Percentiles rank a stretch among this genome's conserved stretches.
Conservation (phyloP, 2,113 vertebrate species). For the Protomyctophum bolini region DNA sequence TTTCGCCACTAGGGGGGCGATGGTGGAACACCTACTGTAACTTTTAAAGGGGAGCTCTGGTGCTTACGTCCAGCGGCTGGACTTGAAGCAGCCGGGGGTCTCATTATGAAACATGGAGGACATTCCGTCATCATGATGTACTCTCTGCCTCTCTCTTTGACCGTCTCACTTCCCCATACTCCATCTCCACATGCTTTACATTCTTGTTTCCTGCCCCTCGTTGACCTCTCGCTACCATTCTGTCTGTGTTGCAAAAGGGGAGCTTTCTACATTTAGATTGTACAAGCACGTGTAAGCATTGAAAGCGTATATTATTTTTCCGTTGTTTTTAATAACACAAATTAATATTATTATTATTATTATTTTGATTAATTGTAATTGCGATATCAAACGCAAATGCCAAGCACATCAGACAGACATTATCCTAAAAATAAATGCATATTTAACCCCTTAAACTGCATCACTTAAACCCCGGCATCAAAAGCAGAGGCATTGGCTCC, state of each 20-base stretch:
- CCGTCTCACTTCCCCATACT: constrained; percentile 30
- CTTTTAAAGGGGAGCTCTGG: constrained; percentile 43
- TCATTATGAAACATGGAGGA: constrained; percentile 71
- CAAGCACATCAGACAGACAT: too few relatives aligned
- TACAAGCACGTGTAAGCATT: not conserved
- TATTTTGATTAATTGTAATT: not conserved
- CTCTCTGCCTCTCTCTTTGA: constrained; percentile 25
- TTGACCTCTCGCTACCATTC: too few relatives aligned
- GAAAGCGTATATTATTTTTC: too few relatives aligned
- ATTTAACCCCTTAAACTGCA: too few relatives aligned
- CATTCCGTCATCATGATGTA: constrained; percentile 23
- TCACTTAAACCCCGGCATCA: too few relatives aligned
- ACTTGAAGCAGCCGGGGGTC: constrained; percentile 53
- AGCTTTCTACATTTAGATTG: too few relatives aligned
- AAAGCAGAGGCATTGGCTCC: too few relatives aligned
- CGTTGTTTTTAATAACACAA: too few relatives aligned
- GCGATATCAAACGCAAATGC: not conserved
- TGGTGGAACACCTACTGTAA: constrained; percentile 44
- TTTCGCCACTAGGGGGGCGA: constrained; percentile 22
- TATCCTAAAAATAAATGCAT: too few relatives aligned
- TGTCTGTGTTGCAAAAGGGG: too few relatives aligned
- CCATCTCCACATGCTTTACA: not conserved
- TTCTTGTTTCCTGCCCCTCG: too few relatives aligned
- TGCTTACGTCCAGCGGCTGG: constrained; percentile 45
- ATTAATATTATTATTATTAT: not conserved